Percentiles rank a stretch among this genome's conserved stretches.
Conservation (phyloP, 2,888 invertebrate species). For the Ametastegia equiseti region DNA sequence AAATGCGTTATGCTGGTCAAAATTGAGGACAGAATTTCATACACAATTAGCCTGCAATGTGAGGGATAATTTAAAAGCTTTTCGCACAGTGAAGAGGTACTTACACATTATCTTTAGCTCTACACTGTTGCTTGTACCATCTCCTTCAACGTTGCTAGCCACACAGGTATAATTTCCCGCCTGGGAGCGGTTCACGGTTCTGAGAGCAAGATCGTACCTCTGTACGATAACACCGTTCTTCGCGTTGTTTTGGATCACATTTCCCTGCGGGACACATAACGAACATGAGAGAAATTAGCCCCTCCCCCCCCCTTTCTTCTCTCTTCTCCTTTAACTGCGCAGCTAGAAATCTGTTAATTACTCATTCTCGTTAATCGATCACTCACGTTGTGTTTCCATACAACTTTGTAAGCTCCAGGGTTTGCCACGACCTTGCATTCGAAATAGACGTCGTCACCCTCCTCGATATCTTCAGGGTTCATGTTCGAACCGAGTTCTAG, state of each 20-base stretch:
- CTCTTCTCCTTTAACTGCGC: no score
- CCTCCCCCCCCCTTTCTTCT: no score
- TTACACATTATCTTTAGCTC: constrained; percentile 94
- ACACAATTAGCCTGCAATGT: no score
- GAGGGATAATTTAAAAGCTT: background rate
- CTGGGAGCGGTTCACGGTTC: constrained; percentile 87
- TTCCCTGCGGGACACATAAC: constrained; percentile 80
- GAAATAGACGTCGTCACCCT: constrained; percentile 89
- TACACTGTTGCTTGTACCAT: constrained; percentile 89
- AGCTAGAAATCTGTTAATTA: no score
- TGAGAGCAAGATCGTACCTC: constrained; percentile 88
- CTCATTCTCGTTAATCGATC: background rate
- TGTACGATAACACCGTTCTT: constrained; percentile 93
- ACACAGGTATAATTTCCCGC: constrained; percentile 93
- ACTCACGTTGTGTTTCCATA: constrained; percentile 91
- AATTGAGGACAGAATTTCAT: no score
- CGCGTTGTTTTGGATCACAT: constrained; percentile 90
- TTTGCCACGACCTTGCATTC: constrained; percentile 89
- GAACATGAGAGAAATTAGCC: constrained; percentile 18
- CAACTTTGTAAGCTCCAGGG: constrained; percentile 87
- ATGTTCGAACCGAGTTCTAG: constrained; percentile 86
- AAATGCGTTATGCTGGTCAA: no score
- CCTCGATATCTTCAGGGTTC: constrained; percentile 88
- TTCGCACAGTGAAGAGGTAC: constrained; percentile 74
- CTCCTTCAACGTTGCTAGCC: constrained; percentile 94